Evolutionary conservation across 1,140 invertebrate species (phyloP), one percentile per base, ranked within the genome.

Genomic region (Kradibia gibbosae): DNA sequence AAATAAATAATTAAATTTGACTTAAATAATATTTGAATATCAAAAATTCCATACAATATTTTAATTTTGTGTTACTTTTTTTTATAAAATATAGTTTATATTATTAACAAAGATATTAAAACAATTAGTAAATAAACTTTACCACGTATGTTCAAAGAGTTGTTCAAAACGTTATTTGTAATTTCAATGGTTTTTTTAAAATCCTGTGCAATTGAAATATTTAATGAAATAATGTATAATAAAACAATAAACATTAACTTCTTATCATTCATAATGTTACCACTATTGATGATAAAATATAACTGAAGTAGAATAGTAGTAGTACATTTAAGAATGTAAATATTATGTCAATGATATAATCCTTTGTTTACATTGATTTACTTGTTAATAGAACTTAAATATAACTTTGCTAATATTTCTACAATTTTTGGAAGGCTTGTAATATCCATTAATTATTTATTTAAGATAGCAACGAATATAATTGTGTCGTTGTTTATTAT

Each of bases 291-390:
- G 39, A 3, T 39, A 77, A 1, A 85, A 72, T 28, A 50, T 10
- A 70, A 71, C 48, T 79, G 36, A 71, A 71, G 3, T 34, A 22
- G n/a, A n/a, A n/a, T 11, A 75, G 25, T 34, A 53, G 31, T 60
- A 28, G 1, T 48, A 15, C 48, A 15, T 34, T 79, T 22, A n/a
- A 55, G 31, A 31, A 48, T 67, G 13, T 39, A 39, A 53, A 28
- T 76, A 45, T 67, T 34, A 48, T 67, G 55, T 28, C 10, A 34
- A 71, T n/a, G 1, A 22, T 39, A 39, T 72, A 60, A 72, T 72
- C 53, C 67, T 31, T 55, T 79, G 67, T 86, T 86, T 86, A 86
- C 67, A 84, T 81, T 87, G 48, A 28, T 48, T 45, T 65, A 53
- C 13, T 45, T 10, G 28, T 53, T 3, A 45, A 36, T 34, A 34